Conservation (phyloP, 2,888 invertebrate species). For the Melanchra persicariae region DNA sequence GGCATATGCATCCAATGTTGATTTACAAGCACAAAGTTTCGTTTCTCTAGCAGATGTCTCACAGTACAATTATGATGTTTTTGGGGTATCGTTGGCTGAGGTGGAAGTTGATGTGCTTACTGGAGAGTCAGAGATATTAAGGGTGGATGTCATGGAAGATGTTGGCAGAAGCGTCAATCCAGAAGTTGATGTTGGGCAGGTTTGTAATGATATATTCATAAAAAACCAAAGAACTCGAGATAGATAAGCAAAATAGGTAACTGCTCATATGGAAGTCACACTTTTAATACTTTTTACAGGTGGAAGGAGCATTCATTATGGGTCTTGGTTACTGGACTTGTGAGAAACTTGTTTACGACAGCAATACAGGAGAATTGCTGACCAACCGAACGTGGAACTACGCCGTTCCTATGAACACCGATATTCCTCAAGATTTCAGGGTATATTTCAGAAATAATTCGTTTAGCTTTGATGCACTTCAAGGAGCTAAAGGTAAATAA, state of each 20-base stretch:
- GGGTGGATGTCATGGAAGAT: conserved; percentile 92
- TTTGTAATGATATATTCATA: conserved; percentile 70
- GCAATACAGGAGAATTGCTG: conserved; percentile 32
- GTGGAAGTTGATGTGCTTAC: conserved; percentile 93
- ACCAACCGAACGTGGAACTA: conserved; percentile 47
- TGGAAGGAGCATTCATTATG: conserved; percentile 89
- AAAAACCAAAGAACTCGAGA: too few species aligned
- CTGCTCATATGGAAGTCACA: neutral
- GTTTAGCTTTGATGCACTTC: conserved; percentile 44
- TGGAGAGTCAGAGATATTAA: conserved; percentile 91
- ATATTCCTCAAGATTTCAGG: conserved; percentile 92
- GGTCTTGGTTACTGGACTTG: conserved; percentile 92
- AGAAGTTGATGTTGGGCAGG: conserved; percentile 92
- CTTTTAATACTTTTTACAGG: neutral
- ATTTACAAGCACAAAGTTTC: conserved; percentile 76
- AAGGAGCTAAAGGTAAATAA: conserved; percentile 42
- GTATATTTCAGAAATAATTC: conserved; percentile 85
- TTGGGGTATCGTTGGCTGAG: conserved; percentile 91
- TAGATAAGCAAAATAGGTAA: neutral
- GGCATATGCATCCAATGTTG: conserved; percentile 78
- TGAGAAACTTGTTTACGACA: conserved; percentile 57
- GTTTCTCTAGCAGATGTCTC: conserved; percentile 62
- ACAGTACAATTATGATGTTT: conserved; percentile 76
- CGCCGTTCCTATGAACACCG: conserved; percentile 90
- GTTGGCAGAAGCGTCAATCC: conserved; percentile 92